Evolutionary conservation across 64 coral and sea anemone species (phyloP).

Genomic region (Cladopsammia gracilis): DNA sequence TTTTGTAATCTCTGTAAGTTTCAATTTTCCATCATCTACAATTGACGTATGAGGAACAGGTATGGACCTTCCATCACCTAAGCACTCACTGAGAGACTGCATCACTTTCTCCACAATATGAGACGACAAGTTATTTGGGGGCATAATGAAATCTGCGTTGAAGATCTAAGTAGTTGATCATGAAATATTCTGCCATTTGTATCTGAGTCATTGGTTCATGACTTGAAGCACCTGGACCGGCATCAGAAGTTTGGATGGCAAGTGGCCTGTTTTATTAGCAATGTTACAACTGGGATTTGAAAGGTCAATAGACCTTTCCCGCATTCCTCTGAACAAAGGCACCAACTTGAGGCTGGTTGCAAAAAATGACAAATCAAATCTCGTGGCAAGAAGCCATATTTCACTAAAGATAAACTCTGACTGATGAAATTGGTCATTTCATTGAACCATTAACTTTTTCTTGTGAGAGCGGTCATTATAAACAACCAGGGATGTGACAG

Average conservation of each 20-base stretch:
- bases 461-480: too few relatives aligned
- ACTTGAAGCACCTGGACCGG: constrained; percentile 59
- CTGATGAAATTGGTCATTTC: too few relatives aligned
- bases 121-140: constrained; percentile 46
- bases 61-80: constrained; percentile 56
- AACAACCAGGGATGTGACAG: too few relatives aligned
- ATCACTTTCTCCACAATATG: constrained; percentile 63
- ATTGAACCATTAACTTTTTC: too few relatives aligned
- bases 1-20: constrained; percentile 11
- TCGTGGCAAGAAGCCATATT: too few relatives aligned
- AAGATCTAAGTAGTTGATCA: constrained; percentile 46
- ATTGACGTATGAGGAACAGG: constrained; percentile 41
- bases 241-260: constrained; percentile 64
- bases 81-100: constrained; percentile 56
- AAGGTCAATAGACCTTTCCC: too few relatives aligned
- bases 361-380: too few relatives aligned
- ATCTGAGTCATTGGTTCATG: constrained; percentile 63
- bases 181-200: constrained; percentile 60
- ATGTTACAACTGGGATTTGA: too few relatives aligned
- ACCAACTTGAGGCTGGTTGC: too few relatives aligned
- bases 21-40: constrained; percentile 23
- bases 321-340: too few relatives aligned
- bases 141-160: constrained; percentile 70
- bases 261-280: constrained; percentile 64
- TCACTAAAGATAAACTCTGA: too few relatives aligned